Evolutionary conservation across 2,797 vertebrate genomes (phyloP).

Genomic region (Pachyuromys duprasi): DNA sequence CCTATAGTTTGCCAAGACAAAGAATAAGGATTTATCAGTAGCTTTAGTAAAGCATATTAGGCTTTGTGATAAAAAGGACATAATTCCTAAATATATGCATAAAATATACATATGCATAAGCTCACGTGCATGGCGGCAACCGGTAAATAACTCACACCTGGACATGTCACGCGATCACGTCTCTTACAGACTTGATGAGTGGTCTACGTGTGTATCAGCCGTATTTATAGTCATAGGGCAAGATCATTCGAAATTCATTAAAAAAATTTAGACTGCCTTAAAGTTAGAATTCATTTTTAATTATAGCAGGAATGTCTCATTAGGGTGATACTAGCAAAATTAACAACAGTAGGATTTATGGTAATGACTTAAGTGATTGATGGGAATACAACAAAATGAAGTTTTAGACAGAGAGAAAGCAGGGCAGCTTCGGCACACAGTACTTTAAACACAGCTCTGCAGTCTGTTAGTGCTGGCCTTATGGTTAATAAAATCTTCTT

Average conservation of each 20-base stretch:
- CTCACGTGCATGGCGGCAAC: constrained; percentile 30
- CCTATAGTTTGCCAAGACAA: constrained; percentile 86
- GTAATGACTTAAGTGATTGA: constrained; percentile 74
- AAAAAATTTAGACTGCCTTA: constrained; percentile 76
- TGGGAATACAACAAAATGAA: constrained; percentile 75
- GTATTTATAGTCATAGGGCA: constrained; percentile 79
- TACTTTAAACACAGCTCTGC: constrained; percentile 67
- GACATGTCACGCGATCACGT: constrained; percentile 2
- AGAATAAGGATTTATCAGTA: constrained; percentile 82
- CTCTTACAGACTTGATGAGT: constrained; percentile 41
- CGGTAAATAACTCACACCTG: constrained; percentile 76
- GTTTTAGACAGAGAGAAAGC: constrained; percentile 79
- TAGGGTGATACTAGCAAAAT: constrained; percentile 79
- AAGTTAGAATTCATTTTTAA: constrained; percentile 85
- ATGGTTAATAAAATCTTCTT: constrained; percentile 83
- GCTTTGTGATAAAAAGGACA: constrained; percentile 62
- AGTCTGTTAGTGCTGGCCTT: constrained; percentile 79
- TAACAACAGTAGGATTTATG: constrained; percentile 77
- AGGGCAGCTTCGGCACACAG: constrained; percentile 69
- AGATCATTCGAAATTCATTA: constrained; percentile 79
- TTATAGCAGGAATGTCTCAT: constrained; percentile 73
- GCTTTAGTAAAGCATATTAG: constrained; percentile 72
- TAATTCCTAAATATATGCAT: constrained; percentile 53
- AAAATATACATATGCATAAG: constrained; percentile 80
- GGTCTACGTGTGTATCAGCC: background rate